A percentile compares a stretch with the other conserved stretches of the same genome.
These are phyloP conservation scores for Styela plicata DNA, from an alignment of 23 tunicate genomes.

Conservation along the genomic window DNA sequence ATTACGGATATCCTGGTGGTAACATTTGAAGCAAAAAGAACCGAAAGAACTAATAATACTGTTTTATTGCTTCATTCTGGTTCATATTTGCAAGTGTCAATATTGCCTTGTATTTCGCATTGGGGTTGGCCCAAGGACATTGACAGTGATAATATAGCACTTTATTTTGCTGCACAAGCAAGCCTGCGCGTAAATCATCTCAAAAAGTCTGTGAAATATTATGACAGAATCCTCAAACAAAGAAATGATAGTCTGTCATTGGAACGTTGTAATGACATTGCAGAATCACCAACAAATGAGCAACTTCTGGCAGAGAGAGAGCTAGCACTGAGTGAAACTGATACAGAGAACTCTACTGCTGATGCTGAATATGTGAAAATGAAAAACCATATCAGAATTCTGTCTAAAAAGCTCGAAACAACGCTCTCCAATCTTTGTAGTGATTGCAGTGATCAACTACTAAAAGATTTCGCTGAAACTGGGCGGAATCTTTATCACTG, in stretches of 20 bases:
- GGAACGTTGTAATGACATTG: neutral
- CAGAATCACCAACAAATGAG: neutral
- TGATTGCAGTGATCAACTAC: neutral
- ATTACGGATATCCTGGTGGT: constrained; percentile 12
- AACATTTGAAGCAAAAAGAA: neutral
- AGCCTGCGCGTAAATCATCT: neutral
- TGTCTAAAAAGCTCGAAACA: neutral
- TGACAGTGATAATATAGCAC: neutral
- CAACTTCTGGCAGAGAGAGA: constrained; percentile 1
- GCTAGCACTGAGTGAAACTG: neutral
- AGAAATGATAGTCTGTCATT: neutral
- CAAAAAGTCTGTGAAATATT: neutral
- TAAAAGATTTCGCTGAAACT: neutral
- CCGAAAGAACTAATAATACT: neutral
- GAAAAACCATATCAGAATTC: neutral
- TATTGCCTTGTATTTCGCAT: neutral
- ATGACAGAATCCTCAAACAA: neutral
- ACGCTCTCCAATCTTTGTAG: neutral
- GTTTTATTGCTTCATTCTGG: neutral
- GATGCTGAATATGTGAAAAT: neutral
- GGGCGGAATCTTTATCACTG: neutral
- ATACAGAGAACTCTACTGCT: neutral
- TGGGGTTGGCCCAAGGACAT: neutral
- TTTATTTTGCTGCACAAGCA: neutral
- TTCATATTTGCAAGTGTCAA: neutral